These are phyloP conservation scores for Deilephila elpenor DNA, from an alignment of 2,888 invertebrate genomes.

Conservation along the genomic window DNA sequence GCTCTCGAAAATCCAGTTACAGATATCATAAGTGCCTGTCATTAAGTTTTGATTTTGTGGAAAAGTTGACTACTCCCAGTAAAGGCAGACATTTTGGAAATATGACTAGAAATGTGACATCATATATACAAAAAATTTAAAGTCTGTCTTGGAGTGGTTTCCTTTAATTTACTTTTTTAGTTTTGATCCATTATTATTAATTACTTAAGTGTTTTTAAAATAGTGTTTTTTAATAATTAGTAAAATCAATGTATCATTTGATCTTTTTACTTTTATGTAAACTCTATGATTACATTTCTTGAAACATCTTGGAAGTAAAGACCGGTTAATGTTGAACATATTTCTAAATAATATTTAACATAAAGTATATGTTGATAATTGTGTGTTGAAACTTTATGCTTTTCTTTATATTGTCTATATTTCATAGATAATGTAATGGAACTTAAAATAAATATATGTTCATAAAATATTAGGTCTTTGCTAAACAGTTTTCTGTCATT, in stretches of 20 bases:
- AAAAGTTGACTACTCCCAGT: too few relatives aligned
- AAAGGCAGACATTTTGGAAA: background rate
- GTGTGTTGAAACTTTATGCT: too few relatives aligned
- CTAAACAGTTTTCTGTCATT: conserved; percentile 10
- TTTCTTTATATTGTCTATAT: too few relatives aligned
- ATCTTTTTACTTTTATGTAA: conserved; percentile 3
- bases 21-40: too few relatives aligned
- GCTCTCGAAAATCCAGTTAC: background rate
- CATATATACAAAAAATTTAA: background rate
- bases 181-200: background rate
- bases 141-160: background rate
- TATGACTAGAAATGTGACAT: too few relatives aligned
- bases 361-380: background rate
- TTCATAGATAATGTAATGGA: background rate
- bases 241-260: conserved; percentile 15
- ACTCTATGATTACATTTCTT: background rate
- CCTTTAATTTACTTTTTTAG: background rate
- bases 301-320: background rate
- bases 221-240: background rate
- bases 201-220: conserved; percentile 11
- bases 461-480: background rate
- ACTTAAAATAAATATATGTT: background rate
- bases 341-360: background rate
- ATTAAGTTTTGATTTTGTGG: too few relatives aligned
- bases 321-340: background rate